phyloP scores from a whole-genome alignment of 2,888 invertebrate genomes.

The Mythimna lalbum region DNA sequence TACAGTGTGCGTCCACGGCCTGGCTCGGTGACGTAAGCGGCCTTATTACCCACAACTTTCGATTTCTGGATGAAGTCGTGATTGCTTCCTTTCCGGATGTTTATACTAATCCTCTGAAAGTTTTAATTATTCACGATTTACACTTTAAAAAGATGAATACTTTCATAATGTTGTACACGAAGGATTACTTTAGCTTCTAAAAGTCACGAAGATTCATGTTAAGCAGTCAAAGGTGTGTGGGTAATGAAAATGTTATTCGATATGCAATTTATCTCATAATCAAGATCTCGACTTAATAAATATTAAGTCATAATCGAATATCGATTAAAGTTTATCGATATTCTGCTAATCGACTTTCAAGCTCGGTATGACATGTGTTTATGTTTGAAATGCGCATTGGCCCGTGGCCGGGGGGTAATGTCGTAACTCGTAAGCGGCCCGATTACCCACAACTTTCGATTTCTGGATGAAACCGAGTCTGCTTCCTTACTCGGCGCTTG shows the following conservation, averaged over 20 bases:
- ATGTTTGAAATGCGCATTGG: conserved; percentile 12
- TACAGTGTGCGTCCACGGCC: conserved; percentile 57
- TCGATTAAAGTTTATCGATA: conserved; percentile 28
- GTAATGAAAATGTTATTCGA: neutral
- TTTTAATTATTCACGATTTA: conserved; percentile 9
- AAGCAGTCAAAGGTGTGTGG: neutral
- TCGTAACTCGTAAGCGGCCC: conserved; percentile 77
- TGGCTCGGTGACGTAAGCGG: conserved; percentile 71
- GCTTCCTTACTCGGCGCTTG: conserved; percentile 65
- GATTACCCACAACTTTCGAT: conserved; percentile 79
- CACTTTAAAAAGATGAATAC: neutral
- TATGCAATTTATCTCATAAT: conserved; percentile 21
- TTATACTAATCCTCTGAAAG: conserved; percentile 27
- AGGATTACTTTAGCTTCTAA: neutral
- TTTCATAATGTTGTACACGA: neutral
- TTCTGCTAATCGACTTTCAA: conserved; percentile 16
- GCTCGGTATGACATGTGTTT: neutral
- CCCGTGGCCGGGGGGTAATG: conserved; percentile 45
- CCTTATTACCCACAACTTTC: conserved; percentile 78
- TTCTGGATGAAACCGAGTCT: conserved; percentile 82
- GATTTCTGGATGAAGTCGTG: conserved; percentile 83
- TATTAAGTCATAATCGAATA: conserved; percentile 27
- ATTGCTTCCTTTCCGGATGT: conserved; percentile 67
- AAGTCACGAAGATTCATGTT: neutral
- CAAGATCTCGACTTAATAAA: neutral